Evolutionary conservation across 2,113 vertebrate genomes (phyloP).

Genomic region (Dicrurus megarhynchus): DNA sequence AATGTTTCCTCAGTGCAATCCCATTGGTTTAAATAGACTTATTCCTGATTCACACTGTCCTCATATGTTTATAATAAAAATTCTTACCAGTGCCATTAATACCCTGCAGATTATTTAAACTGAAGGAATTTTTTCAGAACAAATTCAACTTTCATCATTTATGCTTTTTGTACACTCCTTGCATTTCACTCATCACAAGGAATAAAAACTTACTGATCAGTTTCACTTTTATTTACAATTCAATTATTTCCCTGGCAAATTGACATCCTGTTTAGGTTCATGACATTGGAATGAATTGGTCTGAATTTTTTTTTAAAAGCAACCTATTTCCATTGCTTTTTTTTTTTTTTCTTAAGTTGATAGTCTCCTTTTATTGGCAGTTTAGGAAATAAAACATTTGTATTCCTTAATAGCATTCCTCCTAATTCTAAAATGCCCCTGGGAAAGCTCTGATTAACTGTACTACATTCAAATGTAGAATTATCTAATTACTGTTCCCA

Average conservation of each 20-base stretch:
- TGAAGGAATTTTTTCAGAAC: constrained; percentile 26
- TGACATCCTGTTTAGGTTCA: constrained; percentile 4
- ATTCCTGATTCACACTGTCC: constrained; percentile 35
- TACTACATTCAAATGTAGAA: constrained; percentile 40
- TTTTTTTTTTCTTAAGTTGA: not conserved
- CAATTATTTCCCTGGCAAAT: constrained; percentile 32
- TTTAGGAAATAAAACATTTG: constrained; percentile 49
- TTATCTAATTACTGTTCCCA: constrained; percentile 36
- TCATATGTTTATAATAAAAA: constrained; percentile 55
- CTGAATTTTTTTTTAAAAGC: not conserved
- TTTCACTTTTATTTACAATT: constrained; percentile 57
- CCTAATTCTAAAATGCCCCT: constrained; percentile 44
- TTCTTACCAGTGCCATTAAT: constrained; percentile 25
- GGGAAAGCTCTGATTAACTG: constrained; percentile 50
- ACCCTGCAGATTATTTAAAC: constrained; percentile 28
- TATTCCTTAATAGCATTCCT: constrained; percentile 47
- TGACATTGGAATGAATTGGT: not conserved
- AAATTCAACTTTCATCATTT: constrained; percentile 20
- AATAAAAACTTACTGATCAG: constrained; percentile 46
- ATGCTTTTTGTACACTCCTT: not conserved
- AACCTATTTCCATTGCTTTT: not conserved
- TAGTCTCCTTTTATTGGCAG: not conserved
- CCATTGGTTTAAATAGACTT: constrained; percentile 17
- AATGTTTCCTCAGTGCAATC: not conserved
- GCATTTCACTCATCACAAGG: constrained; percentile 33